Evolutionary conservation across 2,888 invertebrate species (phyloP), one percentile per base, ranked within the genome.

Genomic region (Cephus rjabovi): DNA sequence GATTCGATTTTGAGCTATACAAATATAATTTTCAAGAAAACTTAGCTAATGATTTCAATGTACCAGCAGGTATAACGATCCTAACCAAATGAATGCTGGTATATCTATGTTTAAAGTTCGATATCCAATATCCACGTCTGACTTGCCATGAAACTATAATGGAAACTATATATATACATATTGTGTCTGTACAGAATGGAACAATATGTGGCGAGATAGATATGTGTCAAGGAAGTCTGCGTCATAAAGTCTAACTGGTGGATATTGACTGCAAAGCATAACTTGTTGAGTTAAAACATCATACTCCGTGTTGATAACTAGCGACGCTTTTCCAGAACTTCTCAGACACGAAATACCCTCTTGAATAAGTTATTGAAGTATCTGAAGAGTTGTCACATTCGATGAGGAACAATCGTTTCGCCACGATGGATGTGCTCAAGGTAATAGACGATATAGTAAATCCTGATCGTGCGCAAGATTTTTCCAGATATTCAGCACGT

Each of bases 101-200:
- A 56, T 56, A 56, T 56, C 56, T 56, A 56, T 23, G 56, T 56
- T 23, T 56, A 76, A n/a, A 74, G 77, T 79, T 79, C 81, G 79
- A 83, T 81, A 81, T 83, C 81, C 83, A 83, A 83, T 83, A 83
- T 76, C 81, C 78, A 82, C 83, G 76, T 81, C 79, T 83, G 80
- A 83, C 78, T 83, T 79, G 78, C 71, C 77, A 78, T 76, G 69
- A 76, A 76, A 69, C 74, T 77, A 30, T 75, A 76, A 79, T 74
- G 74, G 78, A 77, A 56, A 71, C 35, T 31, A 34, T 73, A 68
- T 33, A 37, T 75, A 31, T 33, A 78, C 71, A 33, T 40, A 71
- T 71, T 6, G 71, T 71, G 71, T 71, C 4, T 71, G 4, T 71
- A 33, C 31, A 15, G 15, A 33, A 71, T 15, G 15, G 31, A 11